Evolutionary conservation across 2,888 invertebrate genomes (phyloP).

Genomic region (Ochlodes sylvanus): DNA sequence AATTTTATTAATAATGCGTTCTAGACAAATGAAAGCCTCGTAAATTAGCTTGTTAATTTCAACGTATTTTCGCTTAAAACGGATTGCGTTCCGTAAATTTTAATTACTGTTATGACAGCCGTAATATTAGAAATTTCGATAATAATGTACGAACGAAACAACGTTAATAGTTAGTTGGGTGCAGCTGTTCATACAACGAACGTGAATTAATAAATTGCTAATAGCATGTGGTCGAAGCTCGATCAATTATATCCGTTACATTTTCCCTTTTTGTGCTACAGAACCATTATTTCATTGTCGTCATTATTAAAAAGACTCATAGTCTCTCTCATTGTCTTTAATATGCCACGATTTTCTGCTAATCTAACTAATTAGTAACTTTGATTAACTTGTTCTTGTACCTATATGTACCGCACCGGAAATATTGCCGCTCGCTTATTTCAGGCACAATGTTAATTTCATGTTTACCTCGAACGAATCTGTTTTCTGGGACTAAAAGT

Average conservation of each 20-base stretch:
- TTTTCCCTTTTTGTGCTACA: too few relatives aligned
- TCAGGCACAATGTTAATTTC: too few relatives aligned
- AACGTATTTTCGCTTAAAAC: constrained; percentile 16
- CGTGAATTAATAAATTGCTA: constrained; percentile 1
- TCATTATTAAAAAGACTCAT: too few relatives aligned
- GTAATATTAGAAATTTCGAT: constrained; percentile 23
- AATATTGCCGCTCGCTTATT: too few relatives aligned
- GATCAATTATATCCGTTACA: neutral
- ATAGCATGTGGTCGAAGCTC: neutral
- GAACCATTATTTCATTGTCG: too few relatives aligned
- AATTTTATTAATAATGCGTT: constrained; percentile 16
- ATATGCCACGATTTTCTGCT: too few relatives aligned
- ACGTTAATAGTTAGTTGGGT: constrained; percentile 16
- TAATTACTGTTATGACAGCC: constrained; percentile 28
- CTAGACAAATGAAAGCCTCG: constrained; percentile 4
- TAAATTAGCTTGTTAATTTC: constrained; percentile 30
- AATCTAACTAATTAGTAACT: too few relatives aligned
- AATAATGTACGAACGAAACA: constrained; percentile 14
- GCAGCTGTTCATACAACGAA: constrained; percentile 3
- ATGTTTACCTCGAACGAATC: too few relatives aligned
- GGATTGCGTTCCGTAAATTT: constrained; percentile 19
- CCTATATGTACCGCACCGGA: too few relatives aligned
- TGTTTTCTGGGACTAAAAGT: too few relatives aligned
- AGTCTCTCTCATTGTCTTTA: too few relatives aligned
- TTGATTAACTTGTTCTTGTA: too few relatives aligned